Evolutionary conservation across 2,888 invertebrate species (phyloP), one percentile per base, ranked within the genome.

Genomic region (Ephialtes manifestator): DNA sequence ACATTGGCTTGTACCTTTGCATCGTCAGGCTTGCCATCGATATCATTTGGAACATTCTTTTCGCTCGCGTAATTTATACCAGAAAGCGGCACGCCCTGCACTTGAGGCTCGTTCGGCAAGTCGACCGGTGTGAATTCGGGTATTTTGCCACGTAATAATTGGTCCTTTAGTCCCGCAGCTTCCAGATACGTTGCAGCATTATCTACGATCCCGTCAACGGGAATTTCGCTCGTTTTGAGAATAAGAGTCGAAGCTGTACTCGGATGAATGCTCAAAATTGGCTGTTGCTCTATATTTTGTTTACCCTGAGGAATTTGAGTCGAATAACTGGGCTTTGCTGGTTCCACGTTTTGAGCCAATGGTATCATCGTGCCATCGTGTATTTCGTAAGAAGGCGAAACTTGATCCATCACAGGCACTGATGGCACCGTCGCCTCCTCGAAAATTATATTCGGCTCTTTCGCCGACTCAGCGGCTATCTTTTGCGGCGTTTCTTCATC

Each of bases 341-440:
- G 46, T 35, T 79, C 72, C 20, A 89, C 89, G 48, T 88, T 84
- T 10, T 76, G 53, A 13, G 81, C 67, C 11, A 87, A 81, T 35
- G 88, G 82, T 88, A 97, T 94, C 28, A 96, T 96, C 13, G 97
- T 97, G 15, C 97, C 97, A 93, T 97, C 97, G 87, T 97, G 94
- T 35, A 97, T 94, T 86, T 95, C 95, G 72, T 90, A 90, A 2
- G 90, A 83, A 11, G 90, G 87, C 7, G 86, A 84, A n/a, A 86
- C 83, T 67, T 70, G 75, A 31, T 74, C 72, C 18, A 68, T 71
- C 60, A 72, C 77, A 10, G 74, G 71, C 43, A 51, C 18, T 15
- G 48, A 24, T 24, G 46, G 31, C 2, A 20, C 35, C 5, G 15
- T 24, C 7, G 8, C 28, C 4, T 53, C 46, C 31, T 65, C 35